Conservation (phyloP, 2,797 vertebrate genomes). For the Paratrypauchen microcephalus region DNA sequence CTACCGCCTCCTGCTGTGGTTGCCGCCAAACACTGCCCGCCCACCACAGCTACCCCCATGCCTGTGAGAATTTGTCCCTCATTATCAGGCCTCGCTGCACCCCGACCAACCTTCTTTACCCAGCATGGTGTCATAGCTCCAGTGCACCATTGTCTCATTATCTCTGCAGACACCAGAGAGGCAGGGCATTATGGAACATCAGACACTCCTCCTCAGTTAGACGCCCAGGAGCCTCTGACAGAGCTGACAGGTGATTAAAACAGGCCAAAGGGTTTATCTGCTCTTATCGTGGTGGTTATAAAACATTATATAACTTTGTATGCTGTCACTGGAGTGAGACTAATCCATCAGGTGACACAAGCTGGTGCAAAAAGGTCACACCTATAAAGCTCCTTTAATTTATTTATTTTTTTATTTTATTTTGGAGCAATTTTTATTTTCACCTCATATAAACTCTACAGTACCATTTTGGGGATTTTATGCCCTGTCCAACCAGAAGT, state of each 20-base stretch:
- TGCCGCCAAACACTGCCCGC: conserved; percentile 58
- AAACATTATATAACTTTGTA: conserved; percentile 3
- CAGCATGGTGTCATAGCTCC: conserved; percentile 65
- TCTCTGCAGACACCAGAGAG: conserved; percentile 57
- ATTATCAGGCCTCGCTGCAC: conserved; percentile 69
- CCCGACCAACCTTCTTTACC: conserved; percentile 54
- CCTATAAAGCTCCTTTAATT: not conserved
- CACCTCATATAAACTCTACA: not conserved
- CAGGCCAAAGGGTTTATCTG: conserved; percentile 49
- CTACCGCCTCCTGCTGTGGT: conserved; percentile 55
- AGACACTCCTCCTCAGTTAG: conserved; percentile 60
- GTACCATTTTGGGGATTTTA: not conserved
- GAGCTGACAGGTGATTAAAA: conserved; percentile 55
- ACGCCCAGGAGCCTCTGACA: conserved; percentile 34
- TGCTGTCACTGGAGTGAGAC: not conserved
- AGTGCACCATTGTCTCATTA: conserved; percentile 70
- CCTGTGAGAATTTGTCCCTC: conserved; percentile 74
- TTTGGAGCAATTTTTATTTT: not conserved
- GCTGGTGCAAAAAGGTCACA: not conserved
- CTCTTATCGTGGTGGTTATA: conserved; percentile 8
- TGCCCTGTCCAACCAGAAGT: too few species aligned
- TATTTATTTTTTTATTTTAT: too few species aligned
- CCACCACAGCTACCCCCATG: conserved; percentile 47
- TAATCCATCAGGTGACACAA: not conserved
- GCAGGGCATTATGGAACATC: conserved; percentile 52